Percentiles rank a stretch among this genome's conserved stretches.
Evolutionary conservation across 2,888 invertebrate genomes (phyloP).

Genomic region (Theodoxus fluviatilis): DNA sequence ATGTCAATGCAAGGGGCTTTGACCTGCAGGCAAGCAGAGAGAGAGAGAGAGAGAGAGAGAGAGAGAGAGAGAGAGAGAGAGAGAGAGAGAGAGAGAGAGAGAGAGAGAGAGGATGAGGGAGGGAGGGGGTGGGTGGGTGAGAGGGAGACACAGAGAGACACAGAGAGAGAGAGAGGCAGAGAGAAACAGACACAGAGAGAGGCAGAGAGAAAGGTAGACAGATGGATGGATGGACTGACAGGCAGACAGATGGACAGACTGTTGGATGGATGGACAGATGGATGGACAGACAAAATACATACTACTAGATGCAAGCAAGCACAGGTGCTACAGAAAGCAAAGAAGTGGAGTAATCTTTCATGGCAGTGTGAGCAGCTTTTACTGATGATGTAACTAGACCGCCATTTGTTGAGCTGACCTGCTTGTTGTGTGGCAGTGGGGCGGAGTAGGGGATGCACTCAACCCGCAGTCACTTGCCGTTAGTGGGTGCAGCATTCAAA

Average conservation of each 20-base stretch:
- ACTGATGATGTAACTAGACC: too few species aligned
- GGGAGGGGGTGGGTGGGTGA: slow-evolving; percentile 2
- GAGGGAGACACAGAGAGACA: neutral
- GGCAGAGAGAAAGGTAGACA: neutral
- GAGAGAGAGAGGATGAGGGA: slow-evolving; percentile 18
- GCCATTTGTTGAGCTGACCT: too few species aligned
- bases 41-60: slow-evolving; percentile 12
- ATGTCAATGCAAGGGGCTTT: neutral
- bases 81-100: neutral
- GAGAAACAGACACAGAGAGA: neutral
- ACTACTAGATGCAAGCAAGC: neutral
- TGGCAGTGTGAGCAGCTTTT: neutral
- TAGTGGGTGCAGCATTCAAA: too few species aligned
- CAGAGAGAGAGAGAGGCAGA: neutral
- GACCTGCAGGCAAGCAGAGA: neutral
- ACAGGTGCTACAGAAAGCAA: neutral
- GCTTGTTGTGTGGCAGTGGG: too few species aligned
- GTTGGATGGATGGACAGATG: neutral
- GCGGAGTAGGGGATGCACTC: too few species aligned
- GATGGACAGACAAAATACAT: neutral
- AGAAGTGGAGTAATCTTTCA: neutral
- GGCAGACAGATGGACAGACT: too few species aligned
- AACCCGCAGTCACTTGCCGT: too few species aligned
- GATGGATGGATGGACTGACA: neutral
- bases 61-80: slow-evolving; percentile 4